Base-by-base conservation (phyloP, 2,888 invertebrate genomes). In the Temnothorax unifasciatus region DNA sequence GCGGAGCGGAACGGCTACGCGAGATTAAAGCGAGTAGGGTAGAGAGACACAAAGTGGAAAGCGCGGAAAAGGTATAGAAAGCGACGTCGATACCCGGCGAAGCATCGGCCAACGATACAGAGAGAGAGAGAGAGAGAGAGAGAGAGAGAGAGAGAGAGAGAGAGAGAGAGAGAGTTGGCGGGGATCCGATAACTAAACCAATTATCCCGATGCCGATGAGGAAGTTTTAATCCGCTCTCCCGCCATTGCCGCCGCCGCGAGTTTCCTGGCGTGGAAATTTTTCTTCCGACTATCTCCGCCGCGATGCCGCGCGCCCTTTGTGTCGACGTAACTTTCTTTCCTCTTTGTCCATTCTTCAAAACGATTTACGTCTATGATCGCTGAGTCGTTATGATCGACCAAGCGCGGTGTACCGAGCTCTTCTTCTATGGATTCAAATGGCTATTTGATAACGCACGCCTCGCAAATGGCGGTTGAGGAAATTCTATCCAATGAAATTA, bases 111-210 rank as follows among this genome's bases (percentile, higher is more conserved):
- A 85, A 87, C 84, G 88, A 68, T 68, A 68, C 66, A 92, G 89
- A n/a, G n/a, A n/a, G n/a, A n/a, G n/a, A n/a, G n/a, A n/a, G n/a
- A n/a, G n/a, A n/a, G n/a, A n/a, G n/a, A n/a, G n/a, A n/a, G n/a
- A n/a, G n/a, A n/a, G n/a, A n/a, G n/a, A n/a, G n/a, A n/a, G n/a
- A n/a, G n/a, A n/a, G n/a, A n/a, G n/a, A n/a, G n/a, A n/a, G n/a
- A n/a, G n/a, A n/a, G n/a, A n/a, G n/a, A n/a, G n/a, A n/a, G n/a
- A n/a, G n/a, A 92, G 89, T 91, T 93, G 85, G 89, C 91, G 81
- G 44, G 85, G 91, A 90, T 93, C 91, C 92, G 92, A 93, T 93
- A 93, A 93, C 93, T 93, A 93, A 93, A 92, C 91, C 93, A 93
- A 93, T 93, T 93, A 92, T 92, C 90, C 88, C 84, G 81, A 82